phyloP scores from a whole-genome alignment of 2,888 invertebrate species.

The Arrhopalites spinosus region DNA sequence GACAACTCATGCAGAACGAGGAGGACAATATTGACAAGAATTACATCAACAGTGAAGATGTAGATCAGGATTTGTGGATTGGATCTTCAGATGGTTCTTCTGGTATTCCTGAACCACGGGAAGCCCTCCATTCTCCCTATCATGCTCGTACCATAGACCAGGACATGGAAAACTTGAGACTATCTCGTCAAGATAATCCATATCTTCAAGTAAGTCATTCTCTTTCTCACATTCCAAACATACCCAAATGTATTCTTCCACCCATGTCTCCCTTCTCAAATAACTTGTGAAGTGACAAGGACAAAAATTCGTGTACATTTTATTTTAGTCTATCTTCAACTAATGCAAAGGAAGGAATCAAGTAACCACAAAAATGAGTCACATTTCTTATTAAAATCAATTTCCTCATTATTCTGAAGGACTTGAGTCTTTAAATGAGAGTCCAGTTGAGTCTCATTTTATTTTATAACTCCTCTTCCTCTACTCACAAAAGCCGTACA shows the following conservation, averaged over 20 bases:
- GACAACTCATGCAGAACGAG: conserved; percentile 23
- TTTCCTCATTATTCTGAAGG: too few species aligned
- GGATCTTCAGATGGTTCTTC: conserved; percentile 25
- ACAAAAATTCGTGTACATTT: too few species aligned
- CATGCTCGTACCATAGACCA: conserved; percentile 64
- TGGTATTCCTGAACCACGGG: conserved; percentile 52
- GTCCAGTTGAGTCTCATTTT: too few species aligned
- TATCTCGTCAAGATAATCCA: conserved; percentile 83
- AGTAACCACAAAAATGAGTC: too few species aligned
- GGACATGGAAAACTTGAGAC: conserved; percentile 80
- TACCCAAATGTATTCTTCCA: not conserved
- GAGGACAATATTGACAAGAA: conserved; percentile 34
- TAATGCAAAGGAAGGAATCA: too few species aligned
- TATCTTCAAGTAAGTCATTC: conserved; percentile 73
- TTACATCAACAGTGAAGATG: conserved; percentile 50
- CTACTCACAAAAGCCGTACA: too few species aligned
- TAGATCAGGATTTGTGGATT: conserved; percentile 49
- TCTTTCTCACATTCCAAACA: too few species aligned
- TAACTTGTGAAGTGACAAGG: too few species aligned
- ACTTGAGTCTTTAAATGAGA: too few species aligned
- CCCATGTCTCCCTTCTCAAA: not conserved
- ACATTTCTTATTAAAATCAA: too few species aligned
- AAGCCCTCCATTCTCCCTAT: conserved; percentile 56
- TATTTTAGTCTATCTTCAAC: too few species aligned
- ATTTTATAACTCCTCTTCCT: too few species aligned